Percentiles rank a stretch among this genome's conserved stretches.
phyloP scores from a whole-genome alignment of 2,888 invertebrate genomes.

The Cheilosia soror region DNA sequence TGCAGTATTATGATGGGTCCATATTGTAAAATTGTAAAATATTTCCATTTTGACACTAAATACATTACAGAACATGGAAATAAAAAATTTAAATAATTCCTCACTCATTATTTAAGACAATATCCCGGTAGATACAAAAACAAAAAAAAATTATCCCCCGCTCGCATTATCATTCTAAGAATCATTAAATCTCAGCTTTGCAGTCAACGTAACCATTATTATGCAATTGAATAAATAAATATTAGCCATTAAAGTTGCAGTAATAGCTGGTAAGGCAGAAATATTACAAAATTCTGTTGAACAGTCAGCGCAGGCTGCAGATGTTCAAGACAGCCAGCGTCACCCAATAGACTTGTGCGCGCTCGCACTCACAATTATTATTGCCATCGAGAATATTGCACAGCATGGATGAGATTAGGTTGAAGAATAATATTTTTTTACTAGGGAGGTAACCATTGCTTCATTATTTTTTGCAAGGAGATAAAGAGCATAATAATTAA shows the following conservation, averaged over 20 bases:
- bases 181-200: conserved; percentile 44
- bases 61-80: background rate
- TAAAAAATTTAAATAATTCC: background rate
- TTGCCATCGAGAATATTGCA: conserved; percentile 39
- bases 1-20: too few relatives aligned
- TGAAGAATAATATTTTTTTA: conserved; percentile 45
- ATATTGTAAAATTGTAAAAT: background rate
- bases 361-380: conserved; percentile 30
- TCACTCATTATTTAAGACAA: conserved; percentile 1
- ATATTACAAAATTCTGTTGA: conserved; percentile 68
- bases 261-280: conserved; percentile 56
- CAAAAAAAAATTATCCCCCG: background rate
- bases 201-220: conserved; percentile 55
- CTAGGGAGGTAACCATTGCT: conserved; percentile 34
- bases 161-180: conserved; percentile 28
- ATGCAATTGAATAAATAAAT: conserved; percentile 65
- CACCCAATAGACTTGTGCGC: conserved; percentile 14
- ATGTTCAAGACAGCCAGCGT: conserved; percentile 61
- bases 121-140: background rate
- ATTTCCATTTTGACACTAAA: background rate
- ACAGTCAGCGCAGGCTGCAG: conserved; percentile 66
- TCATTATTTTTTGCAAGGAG: conserved; percentile 21
- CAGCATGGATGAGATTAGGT: conserved; percentile 39
- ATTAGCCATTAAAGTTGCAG: conserved; percentile 66
- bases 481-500: conserved; percentile 29